These are phyloP conservation scores for Artibeus lituratus DNA, from an alignment of 2,797 vertebrate genomes.

Conservation along the genomic window DNA sequence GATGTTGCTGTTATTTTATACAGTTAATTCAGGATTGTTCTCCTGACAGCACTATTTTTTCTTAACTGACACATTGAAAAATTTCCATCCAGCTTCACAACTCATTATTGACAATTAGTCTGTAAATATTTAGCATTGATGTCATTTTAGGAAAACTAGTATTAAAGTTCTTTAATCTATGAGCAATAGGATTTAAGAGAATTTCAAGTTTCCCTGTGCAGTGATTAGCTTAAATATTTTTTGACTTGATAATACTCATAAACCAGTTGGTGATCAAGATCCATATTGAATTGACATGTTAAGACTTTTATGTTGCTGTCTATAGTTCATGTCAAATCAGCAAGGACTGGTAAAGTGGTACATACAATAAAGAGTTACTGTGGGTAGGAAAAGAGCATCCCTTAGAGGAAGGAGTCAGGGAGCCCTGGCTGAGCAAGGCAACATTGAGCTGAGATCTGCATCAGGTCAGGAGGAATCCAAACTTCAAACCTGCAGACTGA, in stretches of 20 bases:
- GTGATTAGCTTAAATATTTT: background rate
- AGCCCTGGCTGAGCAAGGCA: background rate
- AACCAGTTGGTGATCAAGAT: background rate
- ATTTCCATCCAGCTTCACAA: background rate
- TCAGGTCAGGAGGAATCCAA: no score
- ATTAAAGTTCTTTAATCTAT: background rate
- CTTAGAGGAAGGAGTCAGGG: background rate
- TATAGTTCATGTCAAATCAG: background rate
- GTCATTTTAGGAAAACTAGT: background rate
- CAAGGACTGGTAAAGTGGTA: background rate
- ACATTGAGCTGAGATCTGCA: background rate
- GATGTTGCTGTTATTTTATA: background rate
- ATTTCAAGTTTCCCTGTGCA: background rate
- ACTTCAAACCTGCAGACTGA: accelerated
- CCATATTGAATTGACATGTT: background rate
- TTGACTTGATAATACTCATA: background rate
- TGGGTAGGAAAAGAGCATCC: accelerated
- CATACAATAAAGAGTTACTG: background rate
- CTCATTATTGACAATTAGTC: background rate
- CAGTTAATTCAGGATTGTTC: background rate
- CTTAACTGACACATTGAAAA: background rate
- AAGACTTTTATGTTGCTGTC: background rate
- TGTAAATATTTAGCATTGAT: background rate
- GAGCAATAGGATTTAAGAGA: background rate
- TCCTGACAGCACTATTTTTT: background rate